Evolutionary conservation across 2,888 invertebrate genomes (phyloP), one percentile per base, ranked within the genome.

Genomic region (Latrodectus hesperus): DNA sequence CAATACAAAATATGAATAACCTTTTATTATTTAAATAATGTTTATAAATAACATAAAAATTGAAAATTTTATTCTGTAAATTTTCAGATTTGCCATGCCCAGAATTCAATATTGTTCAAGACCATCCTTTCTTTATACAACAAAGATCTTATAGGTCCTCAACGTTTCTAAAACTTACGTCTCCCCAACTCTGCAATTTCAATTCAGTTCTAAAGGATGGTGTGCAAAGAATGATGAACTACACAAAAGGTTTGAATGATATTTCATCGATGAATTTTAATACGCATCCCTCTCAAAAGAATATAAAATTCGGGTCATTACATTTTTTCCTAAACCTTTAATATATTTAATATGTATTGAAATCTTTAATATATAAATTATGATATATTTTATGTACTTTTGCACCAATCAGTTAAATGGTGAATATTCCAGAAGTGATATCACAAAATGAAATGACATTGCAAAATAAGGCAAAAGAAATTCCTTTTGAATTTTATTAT

Each of bases 91-190:
- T 79, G 1, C 82, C 83, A 14, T 88, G 88, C 22, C 88, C 88
- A 60, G 84, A 88, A 49, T 88, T 79, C 51, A 55, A 64, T 10
- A 83, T 88, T 11, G 17, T 84, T 55, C 83, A 88, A 72, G 88
- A 88, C 53, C 60, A 88, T 71, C 71, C 88, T n/a, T 80, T 84
- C 65, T 88, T 88, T 68, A 88, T 88, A 9, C 88, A 88, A 17
- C 79, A 80, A 16, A n/a, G 88, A 51, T 74, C 79, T 5, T 88
- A 88, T 38, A 65, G 80, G 53, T 55, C 65, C 16, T 53, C 78
- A 38, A 80, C 55, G 52, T 80, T 80, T 70, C 52, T 88, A 9
- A 78, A 60, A 49, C 5, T 82, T 38, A 84, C 79, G 9, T 4
- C 67, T 38, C 22, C 70, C 17, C 16, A 38, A 1, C 55, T 49